Conservation (phyloP, 2,888 invertebrate genomes). For the Hyles lineata region DNA sequence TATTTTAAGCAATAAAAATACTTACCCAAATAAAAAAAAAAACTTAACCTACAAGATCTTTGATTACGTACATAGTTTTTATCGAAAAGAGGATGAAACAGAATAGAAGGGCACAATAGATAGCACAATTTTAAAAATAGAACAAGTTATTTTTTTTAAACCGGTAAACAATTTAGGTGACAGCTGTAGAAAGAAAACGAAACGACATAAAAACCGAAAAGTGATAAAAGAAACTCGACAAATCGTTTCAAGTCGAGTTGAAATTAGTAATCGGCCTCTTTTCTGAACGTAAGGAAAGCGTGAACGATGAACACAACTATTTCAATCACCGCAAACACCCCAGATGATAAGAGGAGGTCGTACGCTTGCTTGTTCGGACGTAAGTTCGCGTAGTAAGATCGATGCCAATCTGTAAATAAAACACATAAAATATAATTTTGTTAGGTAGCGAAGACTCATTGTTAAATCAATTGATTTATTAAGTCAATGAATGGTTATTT, state of each 20-base stretch:
- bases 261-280: slow-evolving; percentile 79
- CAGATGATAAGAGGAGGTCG: slow-evolving; percentile 87
- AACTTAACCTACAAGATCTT: neutral
- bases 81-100: neutral
- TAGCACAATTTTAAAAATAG: neutral
- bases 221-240: neutral
- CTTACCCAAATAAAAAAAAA: slow-evolving; percentile 1
- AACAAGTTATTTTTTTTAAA: neutral
- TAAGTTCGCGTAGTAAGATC: slow-evolving; percentile 79
- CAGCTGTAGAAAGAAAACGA: neutral
- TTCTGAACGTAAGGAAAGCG: slow-evolving; percentile 85
- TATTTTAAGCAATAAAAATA: neutral
- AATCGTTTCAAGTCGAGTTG: neutral
- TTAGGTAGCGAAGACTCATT: no score
- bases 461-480: no score
- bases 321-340: slow-evolving; percentile 86
- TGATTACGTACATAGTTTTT: neutral
- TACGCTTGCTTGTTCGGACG: slow-evolving; percentile 88
- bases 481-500: no score
- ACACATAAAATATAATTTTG: neutral
- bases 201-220: neutral
- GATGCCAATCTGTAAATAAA: slow-evolving; percentile 75
- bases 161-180: neutral
- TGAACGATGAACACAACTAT: slow-evolving; percentile 86
- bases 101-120: neutral